phyloP scores from a whole-genome alignment of 2,888 invertebrate species.

The Maniola hyperantus region DNA sequence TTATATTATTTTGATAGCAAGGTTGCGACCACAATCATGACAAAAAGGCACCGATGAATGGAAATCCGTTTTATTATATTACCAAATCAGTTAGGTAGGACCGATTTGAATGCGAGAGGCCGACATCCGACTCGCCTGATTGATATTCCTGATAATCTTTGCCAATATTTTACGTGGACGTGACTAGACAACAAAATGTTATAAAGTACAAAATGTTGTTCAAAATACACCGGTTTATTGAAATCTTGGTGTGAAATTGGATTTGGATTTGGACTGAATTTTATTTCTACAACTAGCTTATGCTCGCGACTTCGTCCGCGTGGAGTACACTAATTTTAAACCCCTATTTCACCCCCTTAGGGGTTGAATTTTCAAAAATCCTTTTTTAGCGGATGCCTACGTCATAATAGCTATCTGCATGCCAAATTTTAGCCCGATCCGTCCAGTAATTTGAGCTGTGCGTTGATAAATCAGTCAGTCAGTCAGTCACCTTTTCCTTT shows the following conservation, averaged over 20 bases:
- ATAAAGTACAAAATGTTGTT: constrained; percentile 2
- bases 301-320: too few species aligned
- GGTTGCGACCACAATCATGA: constrained; percentile 13
- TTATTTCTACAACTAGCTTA: too few species aligned
- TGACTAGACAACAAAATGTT: constrained; percentile 52
- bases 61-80: constrained; percentile 41
- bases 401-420: too few species aligned
- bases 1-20: constrained; percentile 10
- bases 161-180: constrained; percentile 58
- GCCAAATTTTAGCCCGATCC: too few species aligned
- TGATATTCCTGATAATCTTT: constrained; percentile 60
- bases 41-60: constrained; percentile 21
- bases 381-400: too few species aligned
- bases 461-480: too few species aligned
- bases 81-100: constrained; percentile 41
- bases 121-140: constrained; percentile 49
- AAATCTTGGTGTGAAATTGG: neutral
- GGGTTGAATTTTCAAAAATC: too few species aligned
- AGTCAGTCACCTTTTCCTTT: too few species aligned
- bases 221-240: neutral
- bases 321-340: too few species aligned
- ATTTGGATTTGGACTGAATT: neutral
- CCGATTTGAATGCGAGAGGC: constrained; percentile 50
- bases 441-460: too few species aligned
- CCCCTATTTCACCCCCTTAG: too few species aligned